These are phyloP conservation scores for Hippoglossus stenolepis DNA, from an alignment of 2,113 vertebrate genomes.

Conservation along the genomic window DNA sequence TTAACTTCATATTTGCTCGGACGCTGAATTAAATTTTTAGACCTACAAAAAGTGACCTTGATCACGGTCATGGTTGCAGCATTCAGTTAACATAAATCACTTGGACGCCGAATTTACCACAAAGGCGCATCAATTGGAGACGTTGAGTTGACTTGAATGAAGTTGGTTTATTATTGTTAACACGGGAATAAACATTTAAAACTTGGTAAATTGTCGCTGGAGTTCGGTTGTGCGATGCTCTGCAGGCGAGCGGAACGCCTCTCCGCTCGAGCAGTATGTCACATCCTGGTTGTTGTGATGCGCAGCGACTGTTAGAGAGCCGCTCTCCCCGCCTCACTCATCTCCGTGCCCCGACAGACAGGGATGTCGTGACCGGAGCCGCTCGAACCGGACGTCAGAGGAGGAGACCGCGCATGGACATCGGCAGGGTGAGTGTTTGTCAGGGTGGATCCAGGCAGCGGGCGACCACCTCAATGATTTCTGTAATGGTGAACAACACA, in stretches of 20 bases:
- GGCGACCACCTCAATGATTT: neutral
- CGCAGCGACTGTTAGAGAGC: neutral
- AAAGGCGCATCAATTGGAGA: fast-evolving
- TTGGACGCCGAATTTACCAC: neutral
- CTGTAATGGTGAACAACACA: neutral
- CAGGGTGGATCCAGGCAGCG: neutral
- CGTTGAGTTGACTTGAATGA: fast-evolving
- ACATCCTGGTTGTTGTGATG: constrained; percentile 41
- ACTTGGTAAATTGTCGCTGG: fast-evolving
- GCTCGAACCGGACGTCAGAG: neutral
- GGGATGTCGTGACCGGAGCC: neutral
- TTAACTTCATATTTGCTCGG: too few species aligned
- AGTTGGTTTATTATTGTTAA: fast-evolving
- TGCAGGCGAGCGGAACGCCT: neutral
- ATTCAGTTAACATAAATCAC: neutral
- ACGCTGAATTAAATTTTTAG: neutral
- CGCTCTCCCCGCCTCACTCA: neutral
- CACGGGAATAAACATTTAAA: neutral
- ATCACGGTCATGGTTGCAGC: neutral
- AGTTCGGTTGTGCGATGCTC: neutral
- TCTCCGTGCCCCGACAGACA: neutral
- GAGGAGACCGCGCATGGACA: neutral
- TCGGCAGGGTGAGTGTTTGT: constrained; percentile 10
- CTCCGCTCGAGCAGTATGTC: neutral
- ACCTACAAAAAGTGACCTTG: neutral